A percentile compares a stretch with the other conserved stretches of the same genome.
Conservation (phyloP, 2,113 vertebrate genomes). For the Aphelocoma coerulescens region DNA sequence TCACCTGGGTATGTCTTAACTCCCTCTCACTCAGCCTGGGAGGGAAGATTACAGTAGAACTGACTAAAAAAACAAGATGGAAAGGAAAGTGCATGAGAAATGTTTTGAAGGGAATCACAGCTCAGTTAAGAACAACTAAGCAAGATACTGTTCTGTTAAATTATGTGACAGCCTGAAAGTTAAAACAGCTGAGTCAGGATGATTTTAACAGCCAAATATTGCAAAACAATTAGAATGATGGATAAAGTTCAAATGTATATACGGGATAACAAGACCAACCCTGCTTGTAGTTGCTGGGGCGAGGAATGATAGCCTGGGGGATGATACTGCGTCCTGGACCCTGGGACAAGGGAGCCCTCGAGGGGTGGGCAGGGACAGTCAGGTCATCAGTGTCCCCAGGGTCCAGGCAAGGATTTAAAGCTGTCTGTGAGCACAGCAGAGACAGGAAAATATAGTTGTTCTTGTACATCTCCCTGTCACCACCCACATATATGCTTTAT, state of each 20-base stretch:
- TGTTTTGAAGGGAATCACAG: not conserved
- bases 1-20: not conserved
- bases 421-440: not conserved
- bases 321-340: not conserved
- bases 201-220: not conserved
- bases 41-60: not conserved
- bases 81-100: not conserved
- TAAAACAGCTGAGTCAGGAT: not conserved
- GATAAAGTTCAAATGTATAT: not conserved
- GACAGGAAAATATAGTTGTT: not conserved
- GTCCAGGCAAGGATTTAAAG: not conserved
- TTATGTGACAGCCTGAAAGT: not conserved
- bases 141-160: not conserved
- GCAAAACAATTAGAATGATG: not conserved
- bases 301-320: no score
- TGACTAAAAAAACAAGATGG: not conserved
- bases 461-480: not conserved
- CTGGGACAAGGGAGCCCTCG: accelerated
- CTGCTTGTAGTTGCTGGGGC: not conserved
- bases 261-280: not conserved
- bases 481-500: not conserved
- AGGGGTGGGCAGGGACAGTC: not conserved
- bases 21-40: not conserved
- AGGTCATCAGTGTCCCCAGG: not conserved
- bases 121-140: not conserved